These are phyloP conservation scores for Eudiplozoon nipponicum DNA, from an alignment of 2,888 invertebrate species.

Conservation along the genomic window DNA sequence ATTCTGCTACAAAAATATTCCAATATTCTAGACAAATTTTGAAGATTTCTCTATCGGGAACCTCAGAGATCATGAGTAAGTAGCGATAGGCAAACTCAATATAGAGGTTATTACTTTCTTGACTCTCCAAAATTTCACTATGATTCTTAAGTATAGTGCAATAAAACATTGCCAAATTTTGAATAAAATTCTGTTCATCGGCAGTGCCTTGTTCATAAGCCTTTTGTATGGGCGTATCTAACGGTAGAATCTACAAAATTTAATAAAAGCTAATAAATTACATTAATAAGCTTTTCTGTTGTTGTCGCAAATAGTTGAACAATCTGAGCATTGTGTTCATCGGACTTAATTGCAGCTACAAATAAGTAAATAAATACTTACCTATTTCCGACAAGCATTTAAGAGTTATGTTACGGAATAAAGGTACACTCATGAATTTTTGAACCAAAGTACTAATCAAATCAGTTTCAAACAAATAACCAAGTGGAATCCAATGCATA, in stretches of 20 bases:
- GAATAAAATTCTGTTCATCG: conserved; percentile 90
- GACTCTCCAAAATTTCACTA: conserved; percentile 35
- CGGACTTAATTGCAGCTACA: neutral
- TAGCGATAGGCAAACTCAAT: conserved; percentile 22
- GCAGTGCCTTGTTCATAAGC: conserved; percentile 71
- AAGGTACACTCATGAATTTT: conserved; percentile 81
- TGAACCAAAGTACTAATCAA: conserved; percentile 62
- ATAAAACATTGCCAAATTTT: conserved; percentile 76
- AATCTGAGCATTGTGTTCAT: conserved; percentile 44
- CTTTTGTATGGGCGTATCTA: conserved; percentile 57
- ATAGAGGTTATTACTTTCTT: conserved; percentile 19
- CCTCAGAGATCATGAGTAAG: conserved; percentile 41
- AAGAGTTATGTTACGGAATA: conserved; percentile 81
- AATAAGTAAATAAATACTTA: conserved; percentile 40
- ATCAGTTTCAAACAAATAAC: conserved; percentile 95
- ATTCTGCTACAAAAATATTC: conserved; percentile 60
- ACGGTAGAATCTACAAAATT: conserved; percentile 41
- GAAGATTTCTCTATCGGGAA: conserved; percentile 94
- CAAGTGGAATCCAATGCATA: conserved; percentile 96
- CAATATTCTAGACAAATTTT: conserved; percentile 97
- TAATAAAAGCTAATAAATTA: no score
- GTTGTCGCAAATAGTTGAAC: conserved; percentile 56
- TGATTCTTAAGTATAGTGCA: conserved; percentile 85
- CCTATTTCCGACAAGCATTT: conserved; percentile 90
- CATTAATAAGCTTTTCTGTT: conserved; percentile 57